A percentile compares a stretch with the other conserved stretches of the same genome.
Evolutionary conservation across 2,888 invertebrate genomes (phyloP).

Genomic region (Elmis aenea): DNA sequence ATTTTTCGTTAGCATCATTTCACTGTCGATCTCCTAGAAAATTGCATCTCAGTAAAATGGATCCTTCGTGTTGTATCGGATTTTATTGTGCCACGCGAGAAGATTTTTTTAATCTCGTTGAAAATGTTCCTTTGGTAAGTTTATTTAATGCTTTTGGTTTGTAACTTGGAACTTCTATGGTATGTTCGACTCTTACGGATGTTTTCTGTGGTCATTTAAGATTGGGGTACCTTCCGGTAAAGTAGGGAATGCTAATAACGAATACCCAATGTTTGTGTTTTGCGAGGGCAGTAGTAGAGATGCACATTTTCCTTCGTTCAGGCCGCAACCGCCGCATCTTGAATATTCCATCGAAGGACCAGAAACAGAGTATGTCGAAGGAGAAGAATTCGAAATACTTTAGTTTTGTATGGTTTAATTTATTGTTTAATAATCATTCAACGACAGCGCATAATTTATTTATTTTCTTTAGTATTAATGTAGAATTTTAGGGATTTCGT

Average conservation of each 20-base stretch:
- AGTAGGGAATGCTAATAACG: constrained; percentile 48
- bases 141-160: not conserved
- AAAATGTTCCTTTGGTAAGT: constrained; percentile 61
- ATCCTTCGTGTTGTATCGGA: constrained; percentile 88
- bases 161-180: constrained; percentile 1
- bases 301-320: constrained; percentile 33
- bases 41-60: constrained; percentile 79
- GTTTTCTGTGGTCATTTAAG: constrained; percentile 22
- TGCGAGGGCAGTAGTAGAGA: constrained; percentile 66
- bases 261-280: constrained; percentile 82
- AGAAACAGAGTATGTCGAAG: constrained; percentile 59
- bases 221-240: constrained; percentile 32
- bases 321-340: constrained; percentile 27
- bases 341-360: constrained; percentile 47
- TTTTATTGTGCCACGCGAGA: constrained; percentile 75
- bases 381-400: constrained; percentile 69
- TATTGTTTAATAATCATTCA: too few species aligned
- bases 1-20: constrained; percentile 73
- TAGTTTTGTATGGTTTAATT: too few species aligned
- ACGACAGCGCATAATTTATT: too few species aligned
- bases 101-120: constrained; percentile 72
- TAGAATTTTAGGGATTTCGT: too few species aligned
- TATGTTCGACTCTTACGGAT: constrained; percentile 1
- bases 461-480: too few species aligned
- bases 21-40: constrained; percentile 85